Evolutionary conservation across 2,797 vertebrate species (phyloP).

Genomic region (Alosa sapidissima): DNA sequence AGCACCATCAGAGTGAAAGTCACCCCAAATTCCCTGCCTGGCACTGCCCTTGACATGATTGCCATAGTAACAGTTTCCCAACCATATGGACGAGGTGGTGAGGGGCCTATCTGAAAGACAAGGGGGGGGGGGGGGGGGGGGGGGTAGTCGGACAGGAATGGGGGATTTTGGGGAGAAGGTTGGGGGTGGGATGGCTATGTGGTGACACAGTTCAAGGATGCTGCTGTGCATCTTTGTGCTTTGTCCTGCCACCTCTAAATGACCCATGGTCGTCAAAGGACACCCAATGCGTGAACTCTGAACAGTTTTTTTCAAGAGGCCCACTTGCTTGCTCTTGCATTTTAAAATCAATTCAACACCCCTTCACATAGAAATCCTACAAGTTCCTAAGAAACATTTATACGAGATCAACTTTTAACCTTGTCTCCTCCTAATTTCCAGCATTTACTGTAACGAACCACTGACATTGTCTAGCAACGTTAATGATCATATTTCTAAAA

Average conservation of each 20-base stretch:
- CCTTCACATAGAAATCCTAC: not conserved
- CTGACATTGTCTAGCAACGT: not conserved
- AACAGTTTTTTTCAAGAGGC: constrained; percentile 5
- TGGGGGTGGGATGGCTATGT: not conserved
- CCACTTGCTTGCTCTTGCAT: not conserved
- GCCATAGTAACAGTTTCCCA: constrained; percentile 40
- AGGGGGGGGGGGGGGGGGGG: not conserved
- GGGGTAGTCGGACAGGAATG: not conserved
- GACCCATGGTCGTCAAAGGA: constrained; percentile 31
- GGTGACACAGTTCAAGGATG: constrained; percentile 29
- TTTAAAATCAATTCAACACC: not conserved
- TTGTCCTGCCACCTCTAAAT: constrained; percentile 29
- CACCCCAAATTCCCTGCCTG: constrained; percentile 23
- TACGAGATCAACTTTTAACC: not conserved
- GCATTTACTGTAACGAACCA: not conserved
- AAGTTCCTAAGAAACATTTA: not conserved
- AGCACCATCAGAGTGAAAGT: constrained; percentile 23
- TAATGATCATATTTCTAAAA: not conserved
- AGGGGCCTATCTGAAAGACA: not conserved
- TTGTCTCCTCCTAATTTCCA: not conserved
- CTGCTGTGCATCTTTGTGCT: constrained; percentile 34
- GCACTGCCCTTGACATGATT: constrained; percentile 27
- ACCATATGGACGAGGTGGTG: constrained; percentile 31
- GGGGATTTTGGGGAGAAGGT: not conserved
- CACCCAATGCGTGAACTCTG: constrained; percentile 34